Evolutionary conservation across 2,113 vertebrate species (phyloP), one percentile per base, ranked within the genome.

Genomic region (Notarius lentiginosus): DNA sequence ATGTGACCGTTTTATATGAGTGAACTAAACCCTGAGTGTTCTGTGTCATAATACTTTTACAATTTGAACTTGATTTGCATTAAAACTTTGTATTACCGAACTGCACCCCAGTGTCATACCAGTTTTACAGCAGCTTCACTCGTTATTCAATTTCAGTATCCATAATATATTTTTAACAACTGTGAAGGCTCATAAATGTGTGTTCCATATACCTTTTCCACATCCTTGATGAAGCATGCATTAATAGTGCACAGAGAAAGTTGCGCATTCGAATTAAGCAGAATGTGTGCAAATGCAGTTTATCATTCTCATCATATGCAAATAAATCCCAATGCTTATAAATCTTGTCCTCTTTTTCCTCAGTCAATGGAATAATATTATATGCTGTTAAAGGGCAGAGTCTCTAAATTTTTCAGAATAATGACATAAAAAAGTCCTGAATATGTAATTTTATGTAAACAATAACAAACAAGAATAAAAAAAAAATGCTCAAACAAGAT

Each of bases 1-100:
- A n/a, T 80, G 77, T 75, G n/a, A 34, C 63, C 30, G 47, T 22
- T 85, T 87, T 68, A 76, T 51, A 90, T 66, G 83, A 80, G 24
- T 75, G 86, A 87, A 65, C 12, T 60, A 60, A n/a, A 14, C 66
- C 27, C 5, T 41, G 53, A 75, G 30, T 27, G 10, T 20, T 72
- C 30, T 58, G 18, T 24, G 5, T 76, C 34, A 47, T 55, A 76
- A 51, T 61, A n/a, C 5, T 15, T 24, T 47, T 73, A 75, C 24
- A 76, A 27, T 82, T 60, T 80, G 30, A 80, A 60, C 55, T 34
- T 80, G 17, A 80, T 60, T 51, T 65, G 34, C 55, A 61, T 84
- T 84, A 27, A 41, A 58, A 73, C 51, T 55, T 56, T 18, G 17
- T 30, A 70, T 55, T 53, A 83, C 15, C 41, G 30, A 41, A 73